A percentile compares a stretch with the other conserved stretches of the same genome.
These are phyloP conservation scores for Epizoanthus ramosus DNA, from an alignment of 92 coral and sea anemone species.

Conservation along the genomic window DNA sequence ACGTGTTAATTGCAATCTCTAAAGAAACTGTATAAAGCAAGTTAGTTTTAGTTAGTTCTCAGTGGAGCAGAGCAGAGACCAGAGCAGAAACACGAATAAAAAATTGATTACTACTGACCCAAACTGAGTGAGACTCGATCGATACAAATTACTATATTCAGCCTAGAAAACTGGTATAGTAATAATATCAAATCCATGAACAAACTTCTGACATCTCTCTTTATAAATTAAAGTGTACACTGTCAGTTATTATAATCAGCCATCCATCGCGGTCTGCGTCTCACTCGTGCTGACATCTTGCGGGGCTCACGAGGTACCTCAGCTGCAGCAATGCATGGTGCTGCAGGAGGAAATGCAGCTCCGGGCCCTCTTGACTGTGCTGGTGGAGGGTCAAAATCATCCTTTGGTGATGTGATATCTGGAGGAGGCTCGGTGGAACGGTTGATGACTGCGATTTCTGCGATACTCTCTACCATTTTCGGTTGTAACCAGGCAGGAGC, in stretches of 20 bases:
- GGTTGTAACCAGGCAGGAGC: constrained; percentile 46
- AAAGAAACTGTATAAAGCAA: no score
- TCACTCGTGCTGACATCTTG: not conserved
- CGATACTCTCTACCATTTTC: constrained; percentile 41
- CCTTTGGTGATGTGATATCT: no score
- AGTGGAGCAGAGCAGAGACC: no score
- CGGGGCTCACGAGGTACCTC: constrained; percentile 5
- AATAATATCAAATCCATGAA: not conserved
- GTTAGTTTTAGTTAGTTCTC: no score
- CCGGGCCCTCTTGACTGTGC: not conserved
- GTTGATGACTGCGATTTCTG: not conserved
- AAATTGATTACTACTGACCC: no score
- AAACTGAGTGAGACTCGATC: no score
- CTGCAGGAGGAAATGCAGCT: constrained; percentile 7
- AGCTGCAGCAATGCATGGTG: constrained; percentile 14
- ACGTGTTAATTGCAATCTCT: no score
- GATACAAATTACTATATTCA: no score
- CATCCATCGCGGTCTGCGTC: not conserved
- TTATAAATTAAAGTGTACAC: not conserved
- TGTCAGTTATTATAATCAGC: not conserved
- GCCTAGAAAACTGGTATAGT: no score
- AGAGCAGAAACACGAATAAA: no score
- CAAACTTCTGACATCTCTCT: not conserved
- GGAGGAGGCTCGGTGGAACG: no score
- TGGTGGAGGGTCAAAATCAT: no score